Conservation (phyloP, 92 coral and sea anemone species). For the Scolanthus callimorphus region DNA sequence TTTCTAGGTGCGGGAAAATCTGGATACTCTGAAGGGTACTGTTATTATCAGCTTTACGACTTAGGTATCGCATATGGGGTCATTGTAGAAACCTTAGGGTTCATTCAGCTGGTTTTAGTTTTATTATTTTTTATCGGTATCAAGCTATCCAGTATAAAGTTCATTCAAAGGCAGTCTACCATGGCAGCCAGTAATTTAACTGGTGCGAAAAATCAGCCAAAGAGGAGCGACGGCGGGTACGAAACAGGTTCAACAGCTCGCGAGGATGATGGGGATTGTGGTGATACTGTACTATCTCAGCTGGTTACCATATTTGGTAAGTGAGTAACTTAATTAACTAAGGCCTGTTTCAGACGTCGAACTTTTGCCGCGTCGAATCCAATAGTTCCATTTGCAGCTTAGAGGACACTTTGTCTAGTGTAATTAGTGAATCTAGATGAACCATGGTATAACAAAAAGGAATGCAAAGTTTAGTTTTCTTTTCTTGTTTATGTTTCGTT, state of each 20-base stretch:
- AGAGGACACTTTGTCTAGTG: too few relatives aligned
- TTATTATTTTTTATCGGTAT: constrained; percentile 72
- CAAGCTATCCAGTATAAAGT: constrained; percentile 65
- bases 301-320: constrained; percentile 97
- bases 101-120: constrained; percentile 67
- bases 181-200: constrained; percentile 77
- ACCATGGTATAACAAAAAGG: too few relatives aligned
- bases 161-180: constrained; percentile 65
- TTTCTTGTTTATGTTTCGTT: too few relatives aligned
- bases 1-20: constrained; percentile 56
- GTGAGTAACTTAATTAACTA: too few relatives aligned
- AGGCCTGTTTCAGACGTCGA: too few relatives aligned
- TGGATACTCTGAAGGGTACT: constrained; percentile 46
- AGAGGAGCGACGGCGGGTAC: constrained; percentile 58
- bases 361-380: too few relatives aligned
- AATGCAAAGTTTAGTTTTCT: too few relatives aligned
- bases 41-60: constrained; percentile 72
- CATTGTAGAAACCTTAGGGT: constrained; percentile 64
- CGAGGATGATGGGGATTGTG: constrained; percentile 83
- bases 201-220: too few relatives aligned
- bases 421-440: too few relatives aligned
- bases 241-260: constrained; percentile 73
- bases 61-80: constrained; percentile 74
- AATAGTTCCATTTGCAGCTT: too few relatives aligned
- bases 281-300: constrained; percentile 85